phyloP scores from a whole-genome alignment of 2,113 vertebrate species.

The Budorcas taxicolor region DNA sequence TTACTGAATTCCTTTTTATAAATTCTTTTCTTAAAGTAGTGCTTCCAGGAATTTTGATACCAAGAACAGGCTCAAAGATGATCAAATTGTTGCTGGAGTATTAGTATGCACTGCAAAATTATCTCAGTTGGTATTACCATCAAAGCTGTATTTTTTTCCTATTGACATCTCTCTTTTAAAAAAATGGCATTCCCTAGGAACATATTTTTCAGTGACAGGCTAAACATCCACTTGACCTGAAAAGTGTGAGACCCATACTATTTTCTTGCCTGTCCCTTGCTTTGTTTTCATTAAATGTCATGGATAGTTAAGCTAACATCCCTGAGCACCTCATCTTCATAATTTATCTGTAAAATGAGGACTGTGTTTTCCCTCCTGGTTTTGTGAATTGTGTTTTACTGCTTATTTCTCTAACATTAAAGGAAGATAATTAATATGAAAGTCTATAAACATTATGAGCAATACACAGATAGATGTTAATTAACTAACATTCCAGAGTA shows the following conservation, averaged over 20 bases:
- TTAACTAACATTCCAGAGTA: background rate
- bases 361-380: background rate
- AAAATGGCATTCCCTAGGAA: background rate
- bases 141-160: background rate
- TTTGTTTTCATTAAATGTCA: background rate
- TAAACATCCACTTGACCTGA: background rate
- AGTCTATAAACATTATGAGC: background rate
- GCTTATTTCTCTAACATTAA: background rate
- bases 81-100: background rate
- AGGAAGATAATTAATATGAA: background rate
- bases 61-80: background rate
- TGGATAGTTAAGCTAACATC: background rate
- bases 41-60: background rate
- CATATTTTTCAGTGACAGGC: background rate
- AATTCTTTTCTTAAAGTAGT: background rate
- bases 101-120: background rate
- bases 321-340: background rate
- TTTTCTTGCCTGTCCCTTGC: background rate
- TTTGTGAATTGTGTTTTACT: background rate
- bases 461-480: background rate
- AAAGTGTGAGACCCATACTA: background rate
- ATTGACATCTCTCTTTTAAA: background rate
- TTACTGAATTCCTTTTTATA: background rate
- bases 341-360: background rate
- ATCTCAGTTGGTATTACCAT: background rate